A percentile compares a stretch with the other conserved stretches of the same genome.
Evolutionary conservation across 2,888 invertebrate species (phyloP).

Genomic region (Myopa tessellatipennis): DNA sequence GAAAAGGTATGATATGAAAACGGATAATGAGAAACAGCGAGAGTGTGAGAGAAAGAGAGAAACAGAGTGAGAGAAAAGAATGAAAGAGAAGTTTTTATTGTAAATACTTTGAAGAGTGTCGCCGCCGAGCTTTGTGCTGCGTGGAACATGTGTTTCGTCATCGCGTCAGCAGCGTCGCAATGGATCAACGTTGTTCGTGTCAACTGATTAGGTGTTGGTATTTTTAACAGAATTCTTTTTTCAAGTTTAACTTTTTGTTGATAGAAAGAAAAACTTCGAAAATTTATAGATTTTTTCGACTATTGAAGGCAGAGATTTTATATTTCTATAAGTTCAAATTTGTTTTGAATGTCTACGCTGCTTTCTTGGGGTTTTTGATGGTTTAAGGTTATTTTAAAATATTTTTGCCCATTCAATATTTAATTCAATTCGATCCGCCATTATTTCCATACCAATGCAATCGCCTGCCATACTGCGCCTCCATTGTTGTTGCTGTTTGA

Average conservation of each 20-base stretch:
- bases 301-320: background rate
- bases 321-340: background rate
- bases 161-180: slow-evolving; percentile 44
- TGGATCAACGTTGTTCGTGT: background rate
- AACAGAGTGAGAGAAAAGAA: background rate
- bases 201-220: background rate
- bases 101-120: background rate
- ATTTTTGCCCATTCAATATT: background rate
- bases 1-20: background rate
- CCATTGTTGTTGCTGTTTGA: background rate
- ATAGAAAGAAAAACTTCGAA: background rate
- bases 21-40: background rate
- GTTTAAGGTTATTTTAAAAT: background rate
- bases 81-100: background rate
- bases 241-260: background rate
- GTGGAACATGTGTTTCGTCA: slow-evolving; percentile 60
- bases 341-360: background rate
- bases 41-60: background rate
- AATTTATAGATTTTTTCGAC: background rate
- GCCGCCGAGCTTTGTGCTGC: background rate
- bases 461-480: slow-evolving; percentile 5
- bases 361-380: background rate
- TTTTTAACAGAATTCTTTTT: background rate
- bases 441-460: slow-evolving; percentile 42
- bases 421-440: slow-evolving; percentile 38